A percentile compares a stretch with the other conserved stretches of the same genome.
Conservation (phyloP, 2,888 invertebrate genomes). For the Temnothorax unifasciatus region DNA sequence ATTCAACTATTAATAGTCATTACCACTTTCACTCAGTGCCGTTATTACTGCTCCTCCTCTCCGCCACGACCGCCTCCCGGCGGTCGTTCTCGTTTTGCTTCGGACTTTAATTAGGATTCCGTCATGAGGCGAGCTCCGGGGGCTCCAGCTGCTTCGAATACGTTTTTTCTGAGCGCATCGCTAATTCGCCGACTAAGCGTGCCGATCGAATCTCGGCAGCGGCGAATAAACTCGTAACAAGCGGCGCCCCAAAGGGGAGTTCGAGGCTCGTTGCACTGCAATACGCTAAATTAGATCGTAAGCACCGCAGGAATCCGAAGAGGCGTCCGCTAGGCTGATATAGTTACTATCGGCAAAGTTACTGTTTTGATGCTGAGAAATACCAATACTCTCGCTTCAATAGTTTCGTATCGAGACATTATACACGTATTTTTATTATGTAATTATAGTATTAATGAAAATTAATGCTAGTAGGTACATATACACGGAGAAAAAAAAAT, state of each 20-base stretch:
- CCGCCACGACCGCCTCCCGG: background rate
- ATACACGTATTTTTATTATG: background rate
- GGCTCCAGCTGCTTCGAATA: constrained; percentile 55
- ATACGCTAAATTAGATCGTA: constrained; percentile 40
- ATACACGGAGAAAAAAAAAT: too few relatives aligned
- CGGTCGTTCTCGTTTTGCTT: constrained; percentile 48
- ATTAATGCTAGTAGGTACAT: background rate
- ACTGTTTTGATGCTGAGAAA: background rate
- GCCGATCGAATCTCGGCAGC: constrained; percentile 53
- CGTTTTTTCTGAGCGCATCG: constrained; percentile 54
- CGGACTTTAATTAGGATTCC: constrained; percentile 56
- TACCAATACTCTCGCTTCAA: background rate
- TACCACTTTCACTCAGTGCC: constrained; percentile 45
- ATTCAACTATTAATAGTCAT: constrained; percentile 55
- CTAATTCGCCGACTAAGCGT: constrained; percentile 59
- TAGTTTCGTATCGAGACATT: background rate
- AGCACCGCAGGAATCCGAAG: constrained; percentile 19
- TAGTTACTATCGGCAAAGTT: background rate
- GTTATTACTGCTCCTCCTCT: constrained; percentile 40
- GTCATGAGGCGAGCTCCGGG: constrained; percentile 42
- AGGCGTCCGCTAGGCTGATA: background rate
- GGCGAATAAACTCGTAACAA: constrained; percentile 54
- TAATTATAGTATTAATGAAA: background rate
- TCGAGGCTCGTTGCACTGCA: constrained; percentile 45
- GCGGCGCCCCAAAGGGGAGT: constrained; percentile 42